Conservation (phyloP, 35 echinoderm and acorn worm species). For the Lytechinus pictus region DNA sequence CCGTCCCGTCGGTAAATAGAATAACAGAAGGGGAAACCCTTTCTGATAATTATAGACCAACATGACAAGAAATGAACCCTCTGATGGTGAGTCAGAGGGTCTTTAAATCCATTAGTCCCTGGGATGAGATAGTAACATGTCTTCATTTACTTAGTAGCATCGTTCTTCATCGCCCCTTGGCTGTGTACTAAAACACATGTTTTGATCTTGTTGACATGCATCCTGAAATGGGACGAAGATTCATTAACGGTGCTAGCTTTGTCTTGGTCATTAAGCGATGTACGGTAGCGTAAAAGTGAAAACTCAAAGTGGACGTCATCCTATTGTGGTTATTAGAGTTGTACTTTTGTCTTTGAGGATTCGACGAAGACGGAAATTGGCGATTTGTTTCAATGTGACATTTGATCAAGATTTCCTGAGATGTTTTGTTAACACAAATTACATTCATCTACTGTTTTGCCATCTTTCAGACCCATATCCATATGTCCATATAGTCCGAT, state of each 20-base stretch:
- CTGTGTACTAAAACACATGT: conserved; percentile 22
- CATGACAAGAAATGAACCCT: not conserved
- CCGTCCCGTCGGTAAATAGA: conserved; percentile 22
- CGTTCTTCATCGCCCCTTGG: not conserved
- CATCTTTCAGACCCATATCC: not conserved
- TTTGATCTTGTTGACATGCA: not conserved
- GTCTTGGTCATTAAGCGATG: not conserved
- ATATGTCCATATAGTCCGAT: not conserved
- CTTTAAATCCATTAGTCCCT: conserved; percentile 43
- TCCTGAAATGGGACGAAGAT: not conserved
- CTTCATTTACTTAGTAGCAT: conserved; percentile 34
- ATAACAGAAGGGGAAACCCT: conserved; percentile 24
- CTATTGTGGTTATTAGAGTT: not conserved
- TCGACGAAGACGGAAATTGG: not conserved
- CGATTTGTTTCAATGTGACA: not conserved
- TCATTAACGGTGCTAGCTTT: not conserved
- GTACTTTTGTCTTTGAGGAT: not conserved
- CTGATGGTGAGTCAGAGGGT: not conserved
- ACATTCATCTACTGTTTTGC: not conserved
- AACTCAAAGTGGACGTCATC: not conserved
- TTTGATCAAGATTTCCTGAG: not conserved
- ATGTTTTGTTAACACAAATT: not conserved
- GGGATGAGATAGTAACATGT: not conserved
- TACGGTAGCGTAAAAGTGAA: not conserved
- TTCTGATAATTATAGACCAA: conserved; percentile 5